Base-by-base conservation (phyloP, 2,113 vertebrate genomes). In the Agelaius phoeniceus region DNA sequence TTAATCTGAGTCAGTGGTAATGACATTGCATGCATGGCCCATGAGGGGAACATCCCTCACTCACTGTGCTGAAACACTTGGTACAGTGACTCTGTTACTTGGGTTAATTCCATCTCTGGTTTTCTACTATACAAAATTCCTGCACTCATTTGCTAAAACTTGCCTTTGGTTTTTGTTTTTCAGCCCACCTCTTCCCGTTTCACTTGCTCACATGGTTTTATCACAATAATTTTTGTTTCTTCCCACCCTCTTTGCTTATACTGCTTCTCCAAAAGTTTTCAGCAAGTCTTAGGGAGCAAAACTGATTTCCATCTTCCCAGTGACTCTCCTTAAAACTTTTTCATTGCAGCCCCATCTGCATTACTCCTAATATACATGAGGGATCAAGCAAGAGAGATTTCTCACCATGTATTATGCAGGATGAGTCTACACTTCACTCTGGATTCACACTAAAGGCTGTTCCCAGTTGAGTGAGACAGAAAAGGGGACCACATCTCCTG, bases 21-120 rank as follows among this genome's bases (percentile, higher is more conserved):
- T 19, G 84, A 74, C 58, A 51, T 22, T 55, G 79, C 35, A 63
- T 2, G 61, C 73, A 31, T 14, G 84, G 80, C 43, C 84, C 73
- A 21, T 43, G 58, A 49, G 51, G 51, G 46, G 68, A 94, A 46
- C 93, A 89, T 78, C 96, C 46, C 51, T 95, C 80, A 66, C 41
- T 43, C 3, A 1, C 28, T 23, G 17, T 68, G 68, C 55, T 77
- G 59, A 66, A 94, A 87, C 39, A 55, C 55, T 62, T n/a, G 49
- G 78, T 39, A 55, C 46, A 71, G 52, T 20, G 68, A 51, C 24
- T 75, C 81, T 65, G 27, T 78, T 80, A 28, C 33, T 71, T 30
- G 22, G 19, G 27, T 84, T 81, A 74, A 73, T 71, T 81, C 43
- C 78, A 67, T 62, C 63, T 89, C 84, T 91, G 63, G 13, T 74